Evolutionary conservation across 2,113 vertebrate species (phyloP).

Genomic region (Pachypanchax playfairii): DNA sequence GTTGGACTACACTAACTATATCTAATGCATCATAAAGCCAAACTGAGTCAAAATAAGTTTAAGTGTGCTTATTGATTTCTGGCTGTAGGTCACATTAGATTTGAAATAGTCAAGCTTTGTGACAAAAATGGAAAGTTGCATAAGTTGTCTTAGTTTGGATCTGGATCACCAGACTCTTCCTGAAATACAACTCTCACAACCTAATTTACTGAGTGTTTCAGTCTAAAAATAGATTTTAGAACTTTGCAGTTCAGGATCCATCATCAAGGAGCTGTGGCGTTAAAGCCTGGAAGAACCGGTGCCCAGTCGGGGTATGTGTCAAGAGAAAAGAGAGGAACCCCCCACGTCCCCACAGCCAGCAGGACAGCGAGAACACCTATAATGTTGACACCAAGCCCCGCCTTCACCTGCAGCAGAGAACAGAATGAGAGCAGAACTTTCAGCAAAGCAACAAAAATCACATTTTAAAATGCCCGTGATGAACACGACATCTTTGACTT

Average conservation of each 20-base stretch:
- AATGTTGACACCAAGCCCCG: constrained; percentile 89
- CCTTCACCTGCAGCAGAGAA: constrained; percentile 85
- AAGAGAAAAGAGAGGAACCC: constrained; percentile 83
- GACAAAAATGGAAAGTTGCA: no score
- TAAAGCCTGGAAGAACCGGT: constrained; percentile 57
- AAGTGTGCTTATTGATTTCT: no score
- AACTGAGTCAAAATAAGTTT: no score
- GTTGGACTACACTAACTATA: no score
- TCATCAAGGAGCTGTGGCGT: constrained; percentile 74
- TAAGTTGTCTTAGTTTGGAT: no score
- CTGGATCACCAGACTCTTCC: not conserved
- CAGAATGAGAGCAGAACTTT: not conserved
- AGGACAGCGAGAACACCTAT: constrained; percentile 86
- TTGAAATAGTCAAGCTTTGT: no score
- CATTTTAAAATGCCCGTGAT: no score
- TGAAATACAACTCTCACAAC: not conserved
- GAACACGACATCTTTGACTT: no score
- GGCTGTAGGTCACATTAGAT: no score
- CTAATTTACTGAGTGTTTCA: not conserved
- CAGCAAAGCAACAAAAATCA: no score
- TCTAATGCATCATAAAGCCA: no score
- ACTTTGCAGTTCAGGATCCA: not conserved
- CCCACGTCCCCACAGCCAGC: constrained; percentile 87
- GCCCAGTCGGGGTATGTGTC: constrained; percentile 88
- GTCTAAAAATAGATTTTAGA: not conserved